These are phyloP conservation scores for Encarsia formosa DNA, from an alignment of 2,888 invertebrate genomes.

Conservation along the genomic window DNA sequence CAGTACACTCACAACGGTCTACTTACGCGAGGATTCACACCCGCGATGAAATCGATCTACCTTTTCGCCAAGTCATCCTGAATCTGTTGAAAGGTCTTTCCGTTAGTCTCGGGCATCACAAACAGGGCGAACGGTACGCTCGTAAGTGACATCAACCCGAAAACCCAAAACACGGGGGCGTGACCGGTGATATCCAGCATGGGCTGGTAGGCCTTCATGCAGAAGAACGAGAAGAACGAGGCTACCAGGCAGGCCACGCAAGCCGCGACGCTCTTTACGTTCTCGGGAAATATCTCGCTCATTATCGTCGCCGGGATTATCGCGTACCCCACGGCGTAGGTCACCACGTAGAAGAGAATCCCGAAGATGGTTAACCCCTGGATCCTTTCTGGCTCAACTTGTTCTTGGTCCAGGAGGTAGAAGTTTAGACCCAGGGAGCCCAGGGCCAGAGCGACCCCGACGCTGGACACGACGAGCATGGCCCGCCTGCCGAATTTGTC, in stretches of 20 bases:
- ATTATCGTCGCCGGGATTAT: conserved; percentile 27
- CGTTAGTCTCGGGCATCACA: conserved; percentile 42
- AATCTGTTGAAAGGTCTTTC: conserved; percentile 41
- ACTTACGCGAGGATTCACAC: too few species aligned
- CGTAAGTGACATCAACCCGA: conserved; percentile 1
- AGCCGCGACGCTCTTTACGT: conserved; percentile 28
- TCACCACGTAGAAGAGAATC: conserved; percentile 29
- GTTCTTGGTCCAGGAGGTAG: conserved; percentile 27
- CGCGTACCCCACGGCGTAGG: conserved; percentile 17
- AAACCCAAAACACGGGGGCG: conserved; percentile 20
- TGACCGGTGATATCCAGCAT: conserved; percentile 24
- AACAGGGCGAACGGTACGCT: background rate
- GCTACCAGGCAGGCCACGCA: conserved; percentile 20
- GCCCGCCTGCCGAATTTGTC: conserved; percentile 28
- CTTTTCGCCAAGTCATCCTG: conserved; percentile 35
- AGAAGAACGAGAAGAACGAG: conserved; percentile 26
- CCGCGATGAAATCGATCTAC: too few species aligned
- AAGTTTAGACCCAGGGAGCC: conserved; percentile 35
- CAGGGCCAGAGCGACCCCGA: conserved; percentile 30
- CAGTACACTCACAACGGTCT: too few species aligned
- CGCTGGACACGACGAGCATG: conserved; percentile 27
- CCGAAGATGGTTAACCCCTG: conserved; percentile 36
- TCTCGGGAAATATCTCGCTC: conserved; percentile 30
- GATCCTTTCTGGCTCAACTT: conserved; percentile 24
- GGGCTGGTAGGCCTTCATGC: conserved; percentile 30